Evolutionary conservation across 2,888 invertebrate genomes (phyloP), one percentile per base, ranked within the genome.

Genomic region (Timema cristinae): DNA sequence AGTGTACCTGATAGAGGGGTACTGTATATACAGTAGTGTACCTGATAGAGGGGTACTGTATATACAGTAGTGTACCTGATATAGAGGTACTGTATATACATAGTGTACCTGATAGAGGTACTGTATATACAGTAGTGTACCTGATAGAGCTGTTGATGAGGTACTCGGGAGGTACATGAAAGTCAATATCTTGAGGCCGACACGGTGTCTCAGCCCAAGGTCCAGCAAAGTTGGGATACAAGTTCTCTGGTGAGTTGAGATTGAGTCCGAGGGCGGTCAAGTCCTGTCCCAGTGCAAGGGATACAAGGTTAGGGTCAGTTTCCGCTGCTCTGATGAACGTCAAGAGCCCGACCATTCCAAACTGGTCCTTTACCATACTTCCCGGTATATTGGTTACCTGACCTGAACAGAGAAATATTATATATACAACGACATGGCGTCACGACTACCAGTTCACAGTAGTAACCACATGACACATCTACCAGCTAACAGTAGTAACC

Each of bases 281-380:
- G 85, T 99, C 99, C 84, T 97, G 97, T 76, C 99, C 99, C 80
- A 99, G 88, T 74, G 98, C 98, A 81, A 99, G 85, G 73, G 97
- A 95, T 77, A 98, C 97, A 80, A 99, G 87, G 84, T 96, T 96
- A 71, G 95, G 97, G 85, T 98, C 97, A 73, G 95, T 93, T 85
- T 99, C 98, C 75, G 98, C 97, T 76, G 97, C 97, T 81, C 98
- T 89, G 79, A 99, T 97, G 85, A 98, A 98, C 78, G 98, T 97
- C 83, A 99, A 86, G 78, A 99, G 88, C 67, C 99, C 99, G 77
- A 98, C 97, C 87, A 99, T 98, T 79, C 99, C 99, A 84, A 97
- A 99, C 86, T 99, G 99, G 85, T 99, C 99, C 79, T 93, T 94
- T 77, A 99, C 95, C 98, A 99, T 99, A 81, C 95, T 95, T 77